These are phyloP conservation scores for Nasonia longicornis DNA, from an alignment of 1,140 invertebrate genomes.

Conservation along the genomic window DNA sequence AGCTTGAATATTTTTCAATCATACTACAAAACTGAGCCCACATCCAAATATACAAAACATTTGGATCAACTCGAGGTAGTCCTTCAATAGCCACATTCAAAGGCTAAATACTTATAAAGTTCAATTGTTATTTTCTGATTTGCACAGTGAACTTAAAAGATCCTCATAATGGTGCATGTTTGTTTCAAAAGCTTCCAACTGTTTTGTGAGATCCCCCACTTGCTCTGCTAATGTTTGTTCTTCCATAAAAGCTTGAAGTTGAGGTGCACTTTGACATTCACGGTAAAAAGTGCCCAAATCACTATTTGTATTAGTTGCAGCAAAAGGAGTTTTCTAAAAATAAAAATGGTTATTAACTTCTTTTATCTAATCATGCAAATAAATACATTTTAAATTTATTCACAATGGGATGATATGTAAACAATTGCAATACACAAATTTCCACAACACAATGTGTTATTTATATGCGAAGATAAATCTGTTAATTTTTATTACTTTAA, in stretches of 20 bases:
- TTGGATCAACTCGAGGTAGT: conserved; percentile 19
- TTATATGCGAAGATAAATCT: neutral
- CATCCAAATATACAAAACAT: conserved; percentile 18
- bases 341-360: conserved; percentile 14
- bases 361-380: neutral
- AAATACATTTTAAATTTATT: neutral
- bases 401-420: neutral
- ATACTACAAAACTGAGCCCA: neutral
- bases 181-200: conserved; percentile 81
- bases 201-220: conserved; percentile 77
- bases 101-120: neutral
- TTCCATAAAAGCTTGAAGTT: conserved; percentile 75
- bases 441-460: neutral
- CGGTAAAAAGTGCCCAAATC: conserved; percentile 84
- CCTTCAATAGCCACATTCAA: neutral
- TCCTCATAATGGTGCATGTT: conserved; percentile 81
- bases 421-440: neutral
- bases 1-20: neutral
- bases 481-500: neutral
- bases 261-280: conserved; percentile 83
- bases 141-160: conserved; percentile 75
- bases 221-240: conserved; percentile 74
- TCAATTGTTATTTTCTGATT: conserved; percentile 71
- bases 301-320: conserved; percentile 70
- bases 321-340: conserved; percentile 74